These are phyloP conservation scores for Dastarcus helophoroides DNA, from an alignment of 2,888 invertebrate species.

Conservation along the genomic window DNA sequence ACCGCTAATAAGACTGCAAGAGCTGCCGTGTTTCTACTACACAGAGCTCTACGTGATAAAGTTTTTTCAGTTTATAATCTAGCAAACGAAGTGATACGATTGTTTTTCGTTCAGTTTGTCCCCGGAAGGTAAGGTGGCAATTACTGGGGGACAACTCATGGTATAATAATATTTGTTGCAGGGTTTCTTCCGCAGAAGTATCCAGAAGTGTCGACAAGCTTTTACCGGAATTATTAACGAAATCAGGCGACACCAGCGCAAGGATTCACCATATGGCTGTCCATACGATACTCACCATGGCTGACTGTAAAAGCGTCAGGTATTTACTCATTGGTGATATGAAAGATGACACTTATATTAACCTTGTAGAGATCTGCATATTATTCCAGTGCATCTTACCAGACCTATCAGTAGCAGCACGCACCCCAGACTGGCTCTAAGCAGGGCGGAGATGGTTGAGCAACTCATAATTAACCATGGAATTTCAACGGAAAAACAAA, in stretches of 20 bases:
- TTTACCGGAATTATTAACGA: slow-evolving; percentile 70
- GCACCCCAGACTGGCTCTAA: slow-evolving; percentile 75
- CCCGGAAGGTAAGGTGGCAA: slow-evolving; percentile 50
- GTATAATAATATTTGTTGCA: too few species aligned
- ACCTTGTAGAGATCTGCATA: slow-evolving; percentile 54
- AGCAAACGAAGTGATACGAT: slow-evolving; percentile 69
- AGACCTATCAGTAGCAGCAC: slow-evolving; percentile 75
- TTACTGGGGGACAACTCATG: slow-evolving; percentile 4
- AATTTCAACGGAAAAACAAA: slow-evolving; percentile 76
- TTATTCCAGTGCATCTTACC: slow-evolving; percentile 73
- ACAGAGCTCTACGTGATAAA: slow-evolving; percentile 73
- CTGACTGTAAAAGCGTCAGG: slow-evolving; percentile 70
- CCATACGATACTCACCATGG: slow-evolving; percentile 76
- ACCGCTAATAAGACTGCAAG: slow-evolving; percentile 70
- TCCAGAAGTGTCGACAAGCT: slow-evolving; percentile 72
- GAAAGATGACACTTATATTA: not conserved
- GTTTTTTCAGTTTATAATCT: slow-evolving; percentile 80
- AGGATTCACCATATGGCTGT: slow-evolving; percentile 78
- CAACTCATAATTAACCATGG: slow-evolving; percentile 75
- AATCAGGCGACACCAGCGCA: slow-evolving; percentile 80
- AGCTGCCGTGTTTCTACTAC: slow-evolving; percentile 67
- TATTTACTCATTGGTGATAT: slow-evolving; percentile 19
- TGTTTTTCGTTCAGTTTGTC: slow-evolving; percentile 75
- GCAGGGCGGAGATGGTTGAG: slow-evolving; percentile 79
- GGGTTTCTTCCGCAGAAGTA: slow-evolving; percentile 73